phyloP scores from a whole-genome alignment of 2,797 vertebrate genomes.

The Leuciscus waleckii region DNA sequence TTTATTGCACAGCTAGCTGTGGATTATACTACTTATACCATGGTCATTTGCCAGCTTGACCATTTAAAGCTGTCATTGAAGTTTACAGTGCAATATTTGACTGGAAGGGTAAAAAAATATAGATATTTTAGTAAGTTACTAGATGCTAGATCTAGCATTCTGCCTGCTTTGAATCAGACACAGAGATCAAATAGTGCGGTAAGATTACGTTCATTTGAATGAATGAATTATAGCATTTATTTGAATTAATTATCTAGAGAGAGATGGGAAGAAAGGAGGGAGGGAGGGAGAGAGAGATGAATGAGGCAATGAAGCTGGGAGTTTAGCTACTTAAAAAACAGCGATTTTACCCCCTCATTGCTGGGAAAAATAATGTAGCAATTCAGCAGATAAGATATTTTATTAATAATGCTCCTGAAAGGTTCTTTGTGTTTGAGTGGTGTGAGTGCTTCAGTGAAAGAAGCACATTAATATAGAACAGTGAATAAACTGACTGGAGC shows the following conservation, averaged over 20 bases:
- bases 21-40: not conserved
- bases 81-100: not conserved
- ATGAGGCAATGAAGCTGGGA: not conserved
- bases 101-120: not conserved
- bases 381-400: not conserved
- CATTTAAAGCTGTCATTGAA: not conserved
- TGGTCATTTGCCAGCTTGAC: not conserved
- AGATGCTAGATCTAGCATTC: not conserved
- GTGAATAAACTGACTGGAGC: not conserved
- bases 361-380: not conserved
- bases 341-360: fast-evolving
- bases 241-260: not conserved
- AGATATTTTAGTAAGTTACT: not conserved
- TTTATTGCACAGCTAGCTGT: not conserved
- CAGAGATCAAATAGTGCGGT: not conserved
- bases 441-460: not conserved
- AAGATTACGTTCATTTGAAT: not conserved
- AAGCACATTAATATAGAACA: not conserved
- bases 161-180: not conserved
- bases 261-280: not conserved
- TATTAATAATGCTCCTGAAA: not conserved
- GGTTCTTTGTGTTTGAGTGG: too few species aligned
- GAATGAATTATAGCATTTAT: not conserved
- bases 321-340: not conserved
- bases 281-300: not conserved